Evolutionary conservation across 2,113 vertebrate genomes (phyloP), one percentile per base, ranked within the genome.

Genomic region (Fukomys damarensis): DNA sequence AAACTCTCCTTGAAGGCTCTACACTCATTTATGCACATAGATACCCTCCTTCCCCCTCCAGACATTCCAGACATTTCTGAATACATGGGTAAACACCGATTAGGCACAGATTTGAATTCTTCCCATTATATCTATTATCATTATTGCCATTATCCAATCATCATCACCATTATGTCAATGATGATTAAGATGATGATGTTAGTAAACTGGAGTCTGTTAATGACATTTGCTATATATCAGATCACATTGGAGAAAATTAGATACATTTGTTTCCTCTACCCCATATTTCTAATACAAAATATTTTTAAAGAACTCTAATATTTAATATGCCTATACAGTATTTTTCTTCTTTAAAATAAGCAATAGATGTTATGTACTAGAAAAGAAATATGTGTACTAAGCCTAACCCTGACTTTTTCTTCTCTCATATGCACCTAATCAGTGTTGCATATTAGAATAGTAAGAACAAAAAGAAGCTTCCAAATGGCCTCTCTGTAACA

Each of bases 141-240:
- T 97, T 76, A 98, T 41, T 85, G 89, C 77, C 81, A 97, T 97
- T 97, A 95, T 95, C 58, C 63, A 68, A 93, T 97, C 86, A 96
- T 95, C 54, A 56, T 94, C 13, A 72, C 70, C 65, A 86, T 94
- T 32, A 89, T 94, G 11, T 89, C 70, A 58, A 68, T 77, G 46
- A 82, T 79, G 65, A 49, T 61, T 61, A 61, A 5, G 46, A 72
- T 68, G 59, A 91, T 26, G 65, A 59, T 77, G n/a, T 85, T 56
- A 72, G 96, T 63, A 66, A 96, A 96, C 89, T 66, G 72, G 72
- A 68, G 74, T 74, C 83, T 89, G 86, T 93, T 86, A 95, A 77
- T 82, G 72, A 85, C 14, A 59, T 16, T 89, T 79, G 54, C 61
- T 32, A 43, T 46, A 6, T 38, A 91, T 91, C 72, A 94, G 77